A percentile compares a stretch with the other conserved stretches of the same genome.
Evolutionary conservation across 2,113 vertebrate species (phyloP).

Genomic region (Lampris incognitus): DNA sequence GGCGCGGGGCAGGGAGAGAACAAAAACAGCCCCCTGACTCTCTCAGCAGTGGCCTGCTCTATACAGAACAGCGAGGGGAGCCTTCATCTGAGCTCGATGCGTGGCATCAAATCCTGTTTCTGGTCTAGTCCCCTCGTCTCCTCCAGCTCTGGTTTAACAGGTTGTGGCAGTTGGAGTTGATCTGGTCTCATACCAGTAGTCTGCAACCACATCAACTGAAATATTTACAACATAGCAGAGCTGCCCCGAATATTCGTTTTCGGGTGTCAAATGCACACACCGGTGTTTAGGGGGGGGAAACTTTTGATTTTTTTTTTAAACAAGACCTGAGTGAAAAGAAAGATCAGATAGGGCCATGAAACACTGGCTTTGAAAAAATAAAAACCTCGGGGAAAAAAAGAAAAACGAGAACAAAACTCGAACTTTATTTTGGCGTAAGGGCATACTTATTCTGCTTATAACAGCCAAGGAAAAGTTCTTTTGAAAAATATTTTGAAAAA

Average conservation of each 20-base stretch:
- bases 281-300: conserved; percentile 27
- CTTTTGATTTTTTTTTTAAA: conserved; percentile 32
- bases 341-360: conserved; percentile 20
- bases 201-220: conserved; percentile 27
- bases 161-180: conserved; percentile 65
- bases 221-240: conserved; percentile 16
- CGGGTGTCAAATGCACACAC: conserved; percentile 29
- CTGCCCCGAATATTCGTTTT: not conserved
- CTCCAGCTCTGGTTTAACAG: conserved; percentile 64
- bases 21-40: conserved; percentile 65
- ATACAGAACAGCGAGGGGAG: conserved; percentile 23
- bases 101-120: conserved; percentile 38
- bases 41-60: conserved; percentile 48
- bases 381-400: conserved; percentile 13
- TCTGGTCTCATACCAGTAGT: conserved; percentile 29
- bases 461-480: conserved; percentile 10
- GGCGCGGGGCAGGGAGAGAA: conserved; percentile 40
- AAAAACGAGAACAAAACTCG: conserved; percentile 31
- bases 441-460: conserved; percentile 4
- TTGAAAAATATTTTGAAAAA: not conserved
- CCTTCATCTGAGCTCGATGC: not conserved
- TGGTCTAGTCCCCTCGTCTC: conserved; percentile 32
- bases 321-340: conserved; percentile 30
- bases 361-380: not conserved
- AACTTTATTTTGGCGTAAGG: conserved; percentile 34